These are phyloP conservation scores for Andrena bicolor DNA, from an alignment of 2,888 invertebrate genomes.

Conservation along the genomic window DNA sequence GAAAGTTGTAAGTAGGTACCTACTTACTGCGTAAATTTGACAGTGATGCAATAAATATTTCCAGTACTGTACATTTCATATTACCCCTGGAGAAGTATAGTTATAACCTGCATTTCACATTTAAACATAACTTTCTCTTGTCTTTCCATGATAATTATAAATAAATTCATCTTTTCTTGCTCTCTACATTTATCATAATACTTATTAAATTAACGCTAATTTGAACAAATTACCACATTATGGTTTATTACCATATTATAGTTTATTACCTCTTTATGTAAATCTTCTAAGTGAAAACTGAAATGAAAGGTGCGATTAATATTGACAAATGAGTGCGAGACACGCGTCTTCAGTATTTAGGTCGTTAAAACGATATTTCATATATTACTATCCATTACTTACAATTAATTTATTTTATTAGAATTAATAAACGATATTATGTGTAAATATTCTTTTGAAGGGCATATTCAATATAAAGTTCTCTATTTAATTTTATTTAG, in stretches of 20 bases:
- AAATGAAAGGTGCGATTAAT: neutral
- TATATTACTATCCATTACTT: neutral
- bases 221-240: neutral
- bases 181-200: neutral
- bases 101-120: too few species aligned
- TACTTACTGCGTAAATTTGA: too few species aligned
- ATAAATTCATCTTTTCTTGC: neutral
- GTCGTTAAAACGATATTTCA: neutral
- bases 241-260: neutral
- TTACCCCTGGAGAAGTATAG: too few species aligned
- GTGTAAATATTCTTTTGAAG: neutral
- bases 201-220: neutral
- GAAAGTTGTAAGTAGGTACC: too few species aligned
- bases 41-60: too few species aligned
- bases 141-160: neutral
- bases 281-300: neutral
- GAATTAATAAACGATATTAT: neutral
- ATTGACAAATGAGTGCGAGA: conserved; percentile 2
- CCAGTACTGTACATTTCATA: too few species aligned
- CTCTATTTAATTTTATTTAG: neutral
- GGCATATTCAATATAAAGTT: neutral
- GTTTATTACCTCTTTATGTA: neutral
- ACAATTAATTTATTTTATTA: neutral
- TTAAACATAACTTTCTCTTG: too few species aligned
- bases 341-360: neutral